These are phyloP conservation scores for Bettongia penicillata DNA, from an alignment of 2,113 vertebrate genomes.

Conservation along the genomic window DNA sequence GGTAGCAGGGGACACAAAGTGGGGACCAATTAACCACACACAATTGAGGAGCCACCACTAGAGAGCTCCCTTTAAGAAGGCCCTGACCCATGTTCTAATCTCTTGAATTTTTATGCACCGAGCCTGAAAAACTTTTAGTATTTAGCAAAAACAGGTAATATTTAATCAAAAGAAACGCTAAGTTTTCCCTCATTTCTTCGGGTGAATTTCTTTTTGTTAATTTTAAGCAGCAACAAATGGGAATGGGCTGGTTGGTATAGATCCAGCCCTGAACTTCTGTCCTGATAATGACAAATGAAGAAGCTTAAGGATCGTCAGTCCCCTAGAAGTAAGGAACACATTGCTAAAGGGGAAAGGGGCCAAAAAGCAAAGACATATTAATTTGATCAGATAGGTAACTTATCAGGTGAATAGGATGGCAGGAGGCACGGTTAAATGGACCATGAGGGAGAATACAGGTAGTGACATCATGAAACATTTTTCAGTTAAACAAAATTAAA, in stretches of 20 bases:
- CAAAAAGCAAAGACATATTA: neutral
- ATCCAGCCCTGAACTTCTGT: neutral
- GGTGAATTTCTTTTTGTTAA: neutral
- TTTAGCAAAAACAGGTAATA: conserved; percentile 7
- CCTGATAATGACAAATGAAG: conserved; percentile 21
- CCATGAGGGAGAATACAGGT: neutral
- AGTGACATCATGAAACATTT: neutral
- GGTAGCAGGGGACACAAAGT: no score
- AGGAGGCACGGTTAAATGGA: neutral
- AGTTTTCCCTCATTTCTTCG: neutral
- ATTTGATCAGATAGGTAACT: neutral
- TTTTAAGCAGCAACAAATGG: neutral
- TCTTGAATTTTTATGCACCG: no score
- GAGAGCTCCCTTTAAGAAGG: neutral
- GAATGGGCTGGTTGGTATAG: neutral
- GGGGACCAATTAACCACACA: neutral
- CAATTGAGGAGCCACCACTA: neutral
- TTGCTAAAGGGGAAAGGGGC: neutral
- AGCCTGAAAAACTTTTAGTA: neutral
- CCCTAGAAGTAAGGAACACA: neutral
- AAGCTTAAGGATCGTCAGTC: neutral
- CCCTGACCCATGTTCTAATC: no score
- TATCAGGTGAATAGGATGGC: neutral
- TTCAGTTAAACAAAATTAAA: neutral
- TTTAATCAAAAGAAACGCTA: conserved; percentile 21